Percentiles rank a stretch among this genome's conserved stretches.
phyloP scores from a whole-genome alignment of 2,113 vertebrate species.

The Loxodonta africana region DNA sequence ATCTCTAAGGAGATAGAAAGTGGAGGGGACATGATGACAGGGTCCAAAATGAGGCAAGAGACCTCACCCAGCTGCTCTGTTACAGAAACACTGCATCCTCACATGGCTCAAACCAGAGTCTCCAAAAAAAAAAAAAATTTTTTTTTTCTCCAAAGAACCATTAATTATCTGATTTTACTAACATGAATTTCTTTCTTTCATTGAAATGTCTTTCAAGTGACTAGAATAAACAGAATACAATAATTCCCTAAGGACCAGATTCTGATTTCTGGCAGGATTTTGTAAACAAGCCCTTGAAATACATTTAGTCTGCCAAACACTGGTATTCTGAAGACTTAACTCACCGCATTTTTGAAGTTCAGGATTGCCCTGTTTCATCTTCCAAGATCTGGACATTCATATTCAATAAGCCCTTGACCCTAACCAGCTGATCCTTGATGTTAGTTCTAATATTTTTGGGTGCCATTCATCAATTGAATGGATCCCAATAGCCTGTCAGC shows the following conservation, averaged over 20 bases:
- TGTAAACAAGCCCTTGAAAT: constrained; percentile 68
- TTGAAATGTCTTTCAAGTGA: constrained; percentile 53
- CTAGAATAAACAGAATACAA: constrained; percentile 65
- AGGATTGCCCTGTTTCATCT: constrained; percentile 33
- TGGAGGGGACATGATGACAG: not conserved
- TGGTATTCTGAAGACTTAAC: constrained; percentile 37
- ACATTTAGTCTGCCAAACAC: constrained; percentile 66
- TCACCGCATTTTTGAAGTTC: constrained; percentile 60
- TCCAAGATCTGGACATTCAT: constrained; percentile 55
- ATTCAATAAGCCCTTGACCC: constrained; percentile 52
- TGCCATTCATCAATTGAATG: constrained; percentile 54
- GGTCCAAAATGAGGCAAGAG: not conserved
- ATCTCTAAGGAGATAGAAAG: not conserved
- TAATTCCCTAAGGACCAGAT: constrained; percentile 52
- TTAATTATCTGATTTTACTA: constrained; percentile 70
- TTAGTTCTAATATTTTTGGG: constrained; percentile 55
- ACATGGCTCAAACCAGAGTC: not conserved
- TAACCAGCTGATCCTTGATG: constrained; percentile 61
- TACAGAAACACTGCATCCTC: not conserved
- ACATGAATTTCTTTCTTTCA: constrained; percentile 15
- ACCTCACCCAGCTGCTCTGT: not conserved
- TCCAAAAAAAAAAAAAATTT: not conserved
- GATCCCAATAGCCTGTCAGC: constrained; percentile 19
- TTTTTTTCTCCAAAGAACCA: not conserved
- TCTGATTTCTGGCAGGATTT: constrained; percentile 66